Evolutionary conservation across 1,140 invertebrate genomes (phyloP).

Genomic region (Scaptomyza graminum): DNA sequence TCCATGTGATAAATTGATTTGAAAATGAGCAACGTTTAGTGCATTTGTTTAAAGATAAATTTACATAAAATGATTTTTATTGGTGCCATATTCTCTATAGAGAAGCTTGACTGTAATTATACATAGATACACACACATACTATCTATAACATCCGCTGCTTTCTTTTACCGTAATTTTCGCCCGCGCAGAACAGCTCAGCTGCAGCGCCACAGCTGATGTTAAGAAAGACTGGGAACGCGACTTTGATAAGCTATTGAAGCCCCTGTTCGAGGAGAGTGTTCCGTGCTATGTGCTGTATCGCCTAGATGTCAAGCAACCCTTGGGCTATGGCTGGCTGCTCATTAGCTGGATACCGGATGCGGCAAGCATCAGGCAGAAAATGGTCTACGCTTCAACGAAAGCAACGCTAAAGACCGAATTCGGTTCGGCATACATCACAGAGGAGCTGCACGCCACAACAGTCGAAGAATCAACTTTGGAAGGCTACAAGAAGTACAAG

Average conservation of each 20-base stretch:
- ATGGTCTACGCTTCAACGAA: conserved; percentile 99
- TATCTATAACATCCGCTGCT: conserved; percentile 36
- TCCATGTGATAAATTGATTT: too few species aligned
- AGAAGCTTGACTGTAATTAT: conserved; percentile 19
- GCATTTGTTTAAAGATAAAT: too few species aligned
- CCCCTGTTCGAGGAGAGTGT: conserved; percentile 92
- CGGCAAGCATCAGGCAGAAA: conserved; percentile 95
- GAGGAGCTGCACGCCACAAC: conserved; percentile 77
- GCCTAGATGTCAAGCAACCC: conserved; percentile 91
- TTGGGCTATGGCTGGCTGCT: conserved; percentile 96
- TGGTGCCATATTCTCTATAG: not conserved
- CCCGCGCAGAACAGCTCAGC: conserved; percentile 89
- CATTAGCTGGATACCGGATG: conserved; percentile 97
- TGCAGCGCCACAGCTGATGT: conserved; percentile 88
- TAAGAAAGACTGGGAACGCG: conserved; percentile 92
- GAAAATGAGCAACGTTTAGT: too few species aligned
- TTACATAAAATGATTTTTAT: too few species aligned
- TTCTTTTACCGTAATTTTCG: conserved; percentile 28
- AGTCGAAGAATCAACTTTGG: conserved; percentile 91
- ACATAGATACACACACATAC: conserved; percentile 24
- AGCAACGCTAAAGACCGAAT: conserved; percentile 98
- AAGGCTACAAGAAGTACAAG: conserved; percentile 92
- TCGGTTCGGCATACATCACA: conserved; percentile 95
- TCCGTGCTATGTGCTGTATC: conserved; percentile 97
- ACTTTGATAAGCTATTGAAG: conserved; percentile 93